Evolutionary conservation across 2,113 vertebrate species (phyloP).

Genomic region (Lagenorhynchus albirostris): DNA sequence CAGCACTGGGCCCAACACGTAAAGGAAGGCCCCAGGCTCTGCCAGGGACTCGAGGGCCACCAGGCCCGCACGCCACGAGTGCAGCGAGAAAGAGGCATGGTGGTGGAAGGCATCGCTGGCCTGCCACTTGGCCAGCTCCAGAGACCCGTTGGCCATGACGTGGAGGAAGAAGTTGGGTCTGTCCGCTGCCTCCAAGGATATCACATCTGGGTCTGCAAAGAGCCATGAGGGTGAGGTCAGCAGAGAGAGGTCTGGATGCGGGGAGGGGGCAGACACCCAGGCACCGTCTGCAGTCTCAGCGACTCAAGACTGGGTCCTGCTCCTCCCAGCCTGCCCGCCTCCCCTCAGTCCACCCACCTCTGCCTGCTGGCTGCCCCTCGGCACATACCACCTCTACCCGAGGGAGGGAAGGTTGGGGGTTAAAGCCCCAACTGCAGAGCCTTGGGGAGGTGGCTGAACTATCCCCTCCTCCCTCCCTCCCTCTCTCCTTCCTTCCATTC

Average conservation of each 20-base stretch:
- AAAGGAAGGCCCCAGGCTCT: slow-evolving; percentile 90
- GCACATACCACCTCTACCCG: not conserved
- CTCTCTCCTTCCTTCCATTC: rapidly evolving
- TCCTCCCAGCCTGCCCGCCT: too few species aligned
- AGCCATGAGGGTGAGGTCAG: not conserved
- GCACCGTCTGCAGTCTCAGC: rapidly evolving
- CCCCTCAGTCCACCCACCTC: not conserved
- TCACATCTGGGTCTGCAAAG: slow-evolving; percentile 87
- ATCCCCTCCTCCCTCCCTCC: not conserved
- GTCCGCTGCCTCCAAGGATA: slow-evolving; percentile 92
- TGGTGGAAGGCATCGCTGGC: slow-evolving; percentile 84
- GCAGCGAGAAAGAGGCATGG: slow-evolving; percentile 90
- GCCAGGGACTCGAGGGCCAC: slow-evolving; percentile 92
- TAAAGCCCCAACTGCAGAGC: not conserved
- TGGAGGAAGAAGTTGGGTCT: slow-evolving; percentile 95
- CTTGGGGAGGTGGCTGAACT: not conserved
- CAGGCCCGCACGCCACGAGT: slow-evolving; percentile 89
- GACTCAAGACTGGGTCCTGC: not conserved
- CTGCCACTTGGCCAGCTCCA: slow-evolving; percentile 90
- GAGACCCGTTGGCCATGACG: slow-evolving; percentile 78
- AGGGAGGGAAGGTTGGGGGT: not conserved
- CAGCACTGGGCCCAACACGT: slow-evolving; percentile 73
- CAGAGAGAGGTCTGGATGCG: not conserved
- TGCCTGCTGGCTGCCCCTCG: not conserved
- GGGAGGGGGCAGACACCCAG: too few species aligned